phyloP scores from a whole-genome alignment of 2,113 vertebrate genomes.

The Psophia crepitans region DNA sequence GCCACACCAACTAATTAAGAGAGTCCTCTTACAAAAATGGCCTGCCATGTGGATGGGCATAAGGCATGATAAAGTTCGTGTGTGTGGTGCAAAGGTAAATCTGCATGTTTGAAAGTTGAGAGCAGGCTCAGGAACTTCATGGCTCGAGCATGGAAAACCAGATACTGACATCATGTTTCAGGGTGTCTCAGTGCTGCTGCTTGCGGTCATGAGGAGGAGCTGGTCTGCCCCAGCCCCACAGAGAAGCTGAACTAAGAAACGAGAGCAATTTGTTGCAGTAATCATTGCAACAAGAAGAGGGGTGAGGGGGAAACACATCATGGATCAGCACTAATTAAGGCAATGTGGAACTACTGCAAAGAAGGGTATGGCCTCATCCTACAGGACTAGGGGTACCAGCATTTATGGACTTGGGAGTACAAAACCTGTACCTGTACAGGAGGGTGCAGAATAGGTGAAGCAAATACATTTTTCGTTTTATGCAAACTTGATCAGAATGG shows the following conservation, averaged over 20 bases:
- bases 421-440: neutral
- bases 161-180: neutral
- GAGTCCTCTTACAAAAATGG: neutral
- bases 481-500: accelerated
- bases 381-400: neutral
- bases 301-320: accelerated
- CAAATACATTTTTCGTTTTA: neutral
- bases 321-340: neutral
- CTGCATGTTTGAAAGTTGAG: neutral
- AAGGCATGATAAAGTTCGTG: neutral
- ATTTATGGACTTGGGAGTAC: neutral
- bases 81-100: neutral
- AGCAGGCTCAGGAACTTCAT: neutral
- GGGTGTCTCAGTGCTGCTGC: accelerated
- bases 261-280: neutral
- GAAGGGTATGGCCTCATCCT: neutral
- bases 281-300: neutral
- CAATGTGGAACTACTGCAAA: neutral
- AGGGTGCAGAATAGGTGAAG: neutral
- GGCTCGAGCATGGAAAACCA: neutral
- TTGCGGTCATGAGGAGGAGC: neutral
- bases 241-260: neutral
- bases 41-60: neutral
- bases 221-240: neutral
- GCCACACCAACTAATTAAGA: neutral